A percentile compares a stretch with the other conserved stretches of the same genome.
phyloP scores from a whole-genome alignment of 2,888 invertebrate species.

The Scrobipalpa atriplicella region DNA sequence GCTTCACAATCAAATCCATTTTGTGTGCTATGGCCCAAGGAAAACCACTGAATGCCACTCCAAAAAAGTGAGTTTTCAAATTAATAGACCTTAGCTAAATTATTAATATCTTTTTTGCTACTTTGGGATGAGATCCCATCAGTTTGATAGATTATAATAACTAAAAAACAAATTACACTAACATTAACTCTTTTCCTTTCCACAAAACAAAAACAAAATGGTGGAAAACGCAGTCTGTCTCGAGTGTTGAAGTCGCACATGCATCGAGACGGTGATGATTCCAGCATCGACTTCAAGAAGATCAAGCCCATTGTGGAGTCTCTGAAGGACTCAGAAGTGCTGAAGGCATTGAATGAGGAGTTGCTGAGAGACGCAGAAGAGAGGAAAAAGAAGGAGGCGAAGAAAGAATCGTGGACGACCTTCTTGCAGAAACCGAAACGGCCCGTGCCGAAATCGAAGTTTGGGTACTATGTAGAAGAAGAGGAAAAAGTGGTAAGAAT shows the following conservation, averaged over 20 bases:
- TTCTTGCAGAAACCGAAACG: constrained; percentile 89
- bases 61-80: too few species aligned
- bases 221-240: constrained; percentile 57
- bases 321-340: constrained; percentile 86
- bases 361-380: constrained; percentile 73
- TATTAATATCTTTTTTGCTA: too few species aligned
- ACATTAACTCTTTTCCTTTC: constrained; percentile 6
- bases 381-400: constrained; percentile 80
- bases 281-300: constrained; percentile 87
- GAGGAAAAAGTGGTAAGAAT: constrained; percentile 50
- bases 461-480: constrained; percentile 55
- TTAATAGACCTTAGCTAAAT: too few species aligned
- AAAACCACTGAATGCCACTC: too few species aligned
- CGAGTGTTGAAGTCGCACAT: constrained; percentile 70
- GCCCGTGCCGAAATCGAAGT: constrained; percentile 80
- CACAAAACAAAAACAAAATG: constrained; percentile 41
- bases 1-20: background rate
- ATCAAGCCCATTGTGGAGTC: constrained; percentile 85
- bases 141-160: background rate
- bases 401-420: constrained; percentile 84
- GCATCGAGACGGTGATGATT: constrained; percentile 60
- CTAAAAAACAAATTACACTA: background rate
- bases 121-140: too few species aligned
- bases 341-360: constrained; percentile 84
- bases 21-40: background rate